A percentile compares a stretch with the other conserved stretches of the same genome.
Evolutionary conservation across 2,113 vertebrate species (phyloP).

Genomic region (Cichladusa arquata): DNA sequence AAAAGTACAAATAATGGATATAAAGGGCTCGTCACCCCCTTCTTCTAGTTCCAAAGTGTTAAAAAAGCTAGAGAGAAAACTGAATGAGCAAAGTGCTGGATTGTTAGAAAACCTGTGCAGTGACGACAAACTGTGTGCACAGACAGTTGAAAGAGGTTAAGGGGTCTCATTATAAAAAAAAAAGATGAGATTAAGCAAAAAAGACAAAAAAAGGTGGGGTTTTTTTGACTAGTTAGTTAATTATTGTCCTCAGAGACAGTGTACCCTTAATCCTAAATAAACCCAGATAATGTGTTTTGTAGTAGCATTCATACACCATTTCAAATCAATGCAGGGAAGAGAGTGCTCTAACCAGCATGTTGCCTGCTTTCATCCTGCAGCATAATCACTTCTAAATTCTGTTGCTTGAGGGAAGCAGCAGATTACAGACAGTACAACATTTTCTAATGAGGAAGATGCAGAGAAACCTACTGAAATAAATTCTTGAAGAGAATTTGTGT

Average conservation of each 20-base stretch:
- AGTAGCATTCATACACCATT: background rate
- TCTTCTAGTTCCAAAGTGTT: background rate
- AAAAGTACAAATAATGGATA: background rate
- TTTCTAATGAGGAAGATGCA: background rate
- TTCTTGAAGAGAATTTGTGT: background rate
- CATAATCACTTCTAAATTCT: slow-evolving; percentile 33
- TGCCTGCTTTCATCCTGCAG: background rate
- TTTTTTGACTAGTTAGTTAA: background rate
- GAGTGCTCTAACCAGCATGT: background rate
- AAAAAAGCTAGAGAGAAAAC: background rate
- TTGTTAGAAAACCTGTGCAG: background rate
- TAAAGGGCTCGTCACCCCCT: background rate
- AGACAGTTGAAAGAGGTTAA: background rate
- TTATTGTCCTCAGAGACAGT: background rate
- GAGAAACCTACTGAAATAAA: slow-evolving; percentile 10
- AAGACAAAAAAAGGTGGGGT: background rate
- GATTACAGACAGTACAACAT: background rate
- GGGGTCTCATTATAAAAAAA: background rate
- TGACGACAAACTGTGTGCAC: background rate
- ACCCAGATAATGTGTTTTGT: background rate
- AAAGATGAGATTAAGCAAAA: background rate
- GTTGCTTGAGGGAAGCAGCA: slow-evolving; percentile 20
- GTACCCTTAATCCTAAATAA: background rate
- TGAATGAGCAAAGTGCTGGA: background rate
- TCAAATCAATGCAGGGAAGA: background rate